Percentiles rank a stretch among this genome's conserved stretches.
Conservation (phyloP, 2,888 invertebrate species). For the Diarsia rubi region DNA sequence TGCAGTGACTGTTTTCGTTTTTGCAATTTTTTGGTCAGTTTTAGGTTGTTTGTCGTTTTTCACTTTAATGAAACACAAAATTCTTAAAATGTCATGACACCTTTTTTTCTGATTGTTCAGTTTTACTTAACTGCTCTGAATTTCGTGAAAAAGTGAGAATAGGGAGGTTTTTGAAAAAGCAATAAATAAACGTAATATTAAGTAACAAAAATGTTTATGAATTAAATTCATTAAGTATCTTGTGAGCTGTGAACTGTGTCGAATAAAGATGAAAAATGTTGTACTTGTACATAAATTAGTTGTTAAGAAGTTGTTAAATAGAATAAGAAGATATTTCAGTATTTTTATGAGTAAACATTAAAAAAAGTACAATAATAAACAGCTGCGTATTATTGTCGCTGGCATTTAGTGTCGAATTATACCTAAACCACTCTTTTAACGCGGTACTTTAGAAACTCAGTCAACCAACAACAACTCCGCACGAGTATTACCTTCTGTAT, state of each 20-base stretch:
- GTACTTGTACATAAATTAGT: constrained; percentile 50
- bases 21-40: no score
- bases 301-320: constrained; percentile 41
- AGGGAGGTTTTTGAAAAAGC: not conserved
- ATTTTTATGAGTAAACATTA: constrained; percentile 54
- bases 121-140: not conserved
- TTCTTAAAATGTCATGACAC: no score
- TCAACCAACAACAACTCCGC: no score
- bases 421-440: no score
- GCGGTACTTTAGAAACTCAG: no score
- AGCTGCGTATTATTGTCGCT: not conserved
- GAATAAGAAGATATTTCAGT: constrained; percentile 48
- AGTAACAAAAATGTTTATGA: constrained; percentile 5
- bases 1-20: no score
- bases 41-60: no score
- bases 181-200: constrained; percentile 42
- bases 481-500: no score
- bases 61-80: no score
- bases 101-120: not conserved
- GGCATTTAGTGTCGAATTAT: no score
- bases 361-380: constrained; percentile 35
- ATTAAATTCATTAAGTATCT: constrained; percentile 40
- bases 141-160: not conserved
- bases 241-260: constrained; percentile 53
- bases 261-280: constrained; percentile 20